Evolutionary conservation across 2,113 vertebrate genomes (phyloP), one percentile per base, ranked within the genome.

Genomic region (Paracanthobrama guichenoti): DNA sequence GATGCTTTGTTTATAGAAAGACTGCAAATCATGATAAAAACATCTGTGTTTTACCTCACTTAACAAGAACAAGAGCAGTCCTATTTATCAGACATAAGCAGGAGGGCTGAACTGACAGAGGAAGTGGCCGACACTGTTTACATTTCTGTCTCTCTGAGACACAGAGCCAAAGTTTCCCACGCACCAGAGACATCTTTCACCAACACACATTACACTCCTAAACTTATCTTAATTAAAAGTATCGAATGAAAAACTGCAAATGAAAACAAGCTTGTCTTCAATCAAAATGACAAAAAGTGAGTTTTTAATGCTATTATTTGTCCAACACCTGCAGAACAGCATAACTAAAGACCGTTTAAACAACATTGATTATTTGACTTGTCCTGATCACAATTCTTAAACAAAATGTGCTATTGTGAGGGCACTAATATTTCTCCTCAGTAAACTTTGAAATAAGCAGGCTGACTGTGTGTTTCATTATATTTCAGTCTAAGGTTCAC

Each of bases 111-210:
- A 71, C 53, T 76, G 82, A 86, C 46, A 77, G 72, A 89, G 82
- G 86, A 89, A 88, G 83, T 85, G 86, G 69, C 86, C 82, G 73
- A 66, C 71, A 64, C 62, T 91, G 79, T 91, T 91, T 90, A 88
- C 85, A 87, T 89, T 89, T 72, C 82, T 79, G 67, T 35, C 50
- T 48, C 39, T 55, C 60, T 46, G 72, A 89, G 48, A 79, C 77
- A 90, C 64, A 85, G 44, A 84, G 80, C 48, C 64, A 62, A 14
- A 66, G 82, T 85, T 90, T 90, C 85, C 89, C 87, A 90, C 74
- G 81, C 67, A 84, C 31, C 31, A 69, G 57, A 62, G 77, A 66
- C 35, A 5, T 79, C 59, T 62, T 62, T 79, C n/a, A 57, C 57
- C 75, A 22, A 28, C 35, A 44, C 28, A 55, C 13, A 31, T 35